Evolutionary conservation across 2,113 vertebrate genomes (phyloP).

Genomic region (Protomyctophum bolini): DNA sequence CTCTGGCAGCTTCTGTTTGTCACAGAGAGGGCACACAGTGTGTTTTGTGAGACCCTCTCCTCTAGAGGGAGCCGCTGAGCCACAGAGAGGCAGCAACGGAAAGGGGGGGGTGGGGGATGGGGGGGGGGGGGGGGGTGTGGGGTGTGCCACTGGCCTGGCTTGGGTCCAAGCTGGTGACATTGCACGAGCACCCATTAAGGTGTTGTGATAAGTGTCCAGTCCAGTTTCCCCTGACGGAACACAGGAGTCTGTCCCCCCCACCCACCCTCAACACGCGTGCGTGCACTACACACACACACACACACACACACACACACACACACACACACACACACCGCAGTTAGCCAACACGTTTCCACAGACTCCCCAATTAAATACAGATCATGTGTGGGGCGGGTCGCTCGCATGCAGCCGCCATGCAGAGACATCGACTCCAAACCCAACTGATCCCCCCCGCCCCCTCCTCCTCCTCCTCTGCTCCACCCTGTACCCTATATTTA

Average conservation of each 20-base stretch:
- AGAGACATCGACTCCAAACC: slow-evolving; percentile 51
- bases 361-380: slow-evolving; percentile 63
- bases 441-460: slow-evolving; percentile 42
- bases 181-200: slow-evolving; percentile 72
- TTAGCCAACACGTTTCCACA: slow-evolving; percentile 71
- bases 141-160: slow-evolving; percentile 51
- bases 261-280: no score
- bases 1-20: no score
- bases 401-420: no score
- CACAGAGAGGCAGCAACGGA: no score
- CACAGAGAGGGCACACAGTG: background rate
- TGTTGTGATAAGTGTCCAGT: slow-evolving; percentile 78
- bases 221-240: slow-evolving; percentile 69
- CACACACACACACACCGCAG: slow-evolving; percentile 49
- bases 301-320: no score
- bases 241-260: slow-evolving; percentile 61
- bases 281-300: no score
- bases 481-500: slow-evolving; percentile 67
- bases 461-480: slow-evolving; percentile 41
- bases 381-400: slow-evolving; percentile 51
- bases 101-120: no score
- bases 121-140: slow-evolving; percentile 35
- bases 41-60: slow-evolving; percentile 57
- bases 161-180: slow-evolving; percentile 55
- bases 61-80: slow-evolving; percentile 72